Conservation (phyloP, 2,888 invertebrate genomes). For the Lissonota sp. region DNA sequence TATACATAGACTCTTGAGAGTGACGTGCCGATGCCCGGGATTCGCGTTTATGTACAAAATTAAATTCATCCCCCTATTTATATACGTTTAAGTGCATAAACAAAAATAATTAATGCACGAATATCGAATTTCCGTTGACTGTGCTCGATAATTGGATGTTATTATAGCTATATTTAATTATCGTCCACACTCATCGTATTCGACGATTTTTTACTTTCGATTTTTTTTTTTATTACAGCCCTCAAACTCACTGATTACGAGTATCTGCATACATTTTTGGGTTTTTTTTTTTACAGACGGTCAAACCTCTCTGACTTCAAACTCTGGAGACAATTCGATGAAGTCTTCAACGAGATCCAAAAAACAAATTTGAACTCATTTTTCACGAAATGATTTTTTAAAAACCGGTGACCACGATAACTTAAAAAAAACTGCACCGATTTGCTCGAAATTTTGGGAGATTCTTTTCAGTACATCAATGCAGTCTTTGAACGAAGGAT, state of each 20-base stretch:
- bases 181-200: slow-evolving; percentile 24
- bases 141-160: slow-evolving; percentile 23
- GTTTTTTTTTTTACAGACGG: no score
- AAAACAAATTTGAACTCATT: no score
- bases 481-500: background rate
- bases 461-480: background rate
- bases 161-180: slow-evolving; percentile 18
- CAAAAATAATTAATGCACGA: slow-evolving; percentile 12
- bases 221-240: background rate
- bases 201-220: slow-evolving; percentile 49
- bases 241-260: no score
- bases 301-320: no score
- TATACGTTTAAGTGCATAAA: background rate
- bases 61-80: background rate
- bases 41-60: background rate
- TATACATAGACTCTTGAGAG: slow-evolving; percentile 13
- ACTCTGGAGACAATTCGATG: no score
- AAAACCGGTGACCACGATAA: no score
- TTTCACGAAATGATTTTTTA: no score
- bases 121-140: slow-evolving; percentile 10
- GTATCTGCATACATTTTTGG: no score
- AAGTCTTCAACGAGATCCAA: no score
- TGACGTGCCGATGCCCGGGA: slow-evolving; percentile 33
- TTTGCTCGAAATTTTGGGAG: no score
- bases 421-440: background rate